phyloP scores from a whole-genome alignment of 1,140 invertebrate species.

The Andrena cerasifolii region DNA sequence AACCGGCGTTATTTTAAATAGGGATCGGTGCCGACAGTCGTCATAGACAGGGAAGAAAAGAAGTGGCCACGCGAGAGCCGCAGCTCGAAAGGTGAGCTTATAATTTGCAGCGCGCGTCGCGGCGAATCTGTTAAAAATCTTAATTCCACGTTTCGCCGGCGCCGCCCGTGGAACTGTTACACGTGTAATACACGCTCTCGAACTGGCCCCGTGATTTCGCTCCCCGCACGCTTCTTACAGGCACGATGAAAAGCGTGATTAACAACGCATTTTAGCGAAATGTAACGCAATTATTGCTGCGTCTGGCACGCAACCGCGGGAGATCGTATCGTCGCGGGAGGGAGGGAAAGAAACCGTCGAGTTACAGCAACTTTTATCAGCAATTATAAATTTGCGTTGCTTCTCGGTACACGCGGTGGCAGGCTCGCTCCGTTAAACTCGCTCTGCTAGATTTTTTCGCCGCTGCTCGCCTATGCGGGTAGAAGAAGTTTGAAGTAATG shows the following conservation, averaged over 20 bases:
- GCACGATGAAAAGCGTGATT: conserved; percentile 43
- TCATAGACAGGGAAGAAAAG: not conserved
- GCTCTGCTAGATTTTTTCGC: no score
- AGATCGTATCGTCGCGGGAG: conserved; percentile 6
- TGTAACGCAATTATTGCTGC: conserved; percentile 45
- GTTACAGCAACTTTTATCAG: conserved; percentile 17
- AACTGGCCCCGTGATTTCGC: not conserved
- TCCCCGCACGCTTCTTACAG: conserved; percentile 7
- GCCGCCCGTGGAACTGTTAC: not conserved
- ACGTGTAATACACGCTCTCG: not conserved
- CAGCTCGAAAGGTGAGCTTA: conserved; percentile 21
- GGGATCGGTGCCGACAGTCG: conserved; percentile 39
- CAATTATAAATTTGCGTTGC: conserved; percentile 32
- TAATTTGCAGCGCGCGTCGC: not conserved
- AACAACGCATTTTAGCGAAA: conserved; percentile 47
- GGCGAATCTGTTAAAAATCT: conserved; percentile 17
- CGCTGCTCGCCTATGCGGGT: no score
- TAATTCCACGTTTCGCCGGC: not conserved
- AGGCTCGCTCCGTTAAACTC: not conserved
- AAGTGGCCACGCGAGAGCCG: conserved; percentile 21
- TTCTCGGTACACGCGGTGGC: not conserved
- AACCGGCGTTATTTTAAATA: conserved; percentile 35
- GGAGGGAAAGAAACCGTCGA: not conserved
- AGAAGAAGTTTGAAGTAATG: not conserved
- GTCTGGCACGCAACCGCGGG: conserved; percentile 11